Conservation (phyloP, 2,113 vertebrate genomes). For the Grus americana region DNA sequence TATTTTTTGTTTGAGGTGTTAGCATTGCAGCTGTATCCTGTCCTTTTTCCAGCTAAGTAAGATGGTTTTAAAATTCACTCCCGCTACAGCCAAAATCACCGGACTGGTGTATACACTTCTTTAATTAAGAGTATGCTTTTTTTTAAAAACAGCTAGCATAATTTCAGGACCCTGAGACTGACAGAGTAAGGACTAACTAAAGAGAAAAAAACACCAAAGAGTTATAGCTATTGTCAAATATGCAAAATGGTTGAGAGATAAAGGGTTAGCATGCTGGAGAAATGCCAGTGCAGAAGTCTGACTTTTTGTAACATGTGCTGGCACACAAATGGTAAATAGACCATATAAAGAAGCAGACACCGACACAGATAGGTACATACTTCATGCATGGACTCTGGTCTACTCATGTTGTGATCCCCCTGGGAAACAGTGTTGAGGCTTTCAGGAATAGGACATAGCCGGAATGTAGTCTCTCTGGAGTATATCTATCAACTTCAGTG, state of each 20-base stretch:
- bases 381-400: neutral
- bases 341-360: neutral
- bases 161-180: neutral
- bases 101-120: neutral
- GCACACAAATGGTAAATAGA: neutral
- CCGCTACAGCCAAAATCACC: neutral
- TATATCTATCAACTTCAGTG: neutral
- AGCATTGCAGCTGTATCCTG: neutral
- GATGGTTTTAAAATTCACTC: neutral
- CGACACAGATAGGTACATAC: neutral
- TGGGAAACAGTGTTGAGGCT: neutral
- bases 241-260: neutral
- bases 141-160: neutral
- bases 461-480: neutral
- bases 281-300: neutral
- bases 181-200: neutral
- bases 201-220: neutral
- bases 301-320: neutral
- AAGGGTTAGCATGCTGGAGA: neutral
- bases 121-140: neutral
- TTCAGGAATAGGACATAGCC: neutral
- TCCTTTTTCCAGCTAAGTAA: neutral
- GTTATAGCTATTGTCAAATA: neutral
- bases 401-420: neutral
- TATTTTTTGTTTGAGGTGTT: neutral